phyloP scores from a whole-genome alignment of 2,113 vertebrate species.

The Balaenoptera acutorostrata region DNA sequence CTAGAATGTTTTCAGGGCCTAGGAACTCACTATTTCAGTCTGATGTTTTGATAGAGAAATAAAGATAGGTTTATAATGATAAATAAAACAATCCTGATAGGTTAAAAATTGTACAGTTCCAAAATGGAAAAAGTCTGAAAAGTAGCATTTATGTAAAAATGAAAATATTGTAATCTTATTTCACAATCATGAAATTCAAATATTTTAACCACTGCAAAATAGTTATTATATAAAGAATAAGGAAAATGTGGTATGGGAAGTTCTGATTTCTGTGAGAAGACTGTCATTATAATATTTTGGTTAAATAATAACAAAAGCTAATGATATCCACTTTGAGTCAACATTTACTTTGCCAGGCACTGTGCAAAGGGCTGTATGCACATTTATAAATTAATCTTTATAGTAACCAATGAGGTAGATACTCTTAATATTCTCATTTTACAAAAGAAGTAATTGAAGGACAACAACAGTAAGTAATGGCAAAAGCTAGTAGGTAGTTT shows the following conservation, averaged over 20 bases:
- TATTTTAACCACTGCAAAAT: not conserved
- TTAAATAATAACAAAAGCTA: not conserved
- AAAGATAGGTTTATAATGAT: not conserved
- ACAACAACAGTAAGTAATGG: not conserved
- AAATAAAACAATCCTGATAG: not conserved
- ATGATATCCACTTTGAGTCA: not conserved
- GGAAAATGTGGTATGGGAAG: not conserved
- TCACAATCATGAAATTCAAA: not conserved
- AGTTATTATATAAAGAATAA: not conserved
- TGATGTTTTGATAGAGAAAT: not conserved
- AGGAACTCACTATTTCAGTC: not conserved
- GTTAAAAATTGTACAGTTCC: not conserved
- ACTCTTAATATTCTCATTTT: not conserved
- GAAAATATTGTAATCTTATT: not conserved
- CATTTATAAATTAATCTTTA: not conserved
- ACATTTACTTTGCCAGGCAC: not conserved
- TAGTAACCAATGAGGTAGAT: not conserved
- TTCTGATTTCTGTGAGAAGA: not conserved
- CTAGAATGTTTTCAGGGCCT: not conserved
- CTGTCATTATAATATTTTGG: not conserved
- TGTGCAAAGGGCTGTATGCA: not conserved
- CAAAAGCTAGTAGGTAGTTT: not conserved
- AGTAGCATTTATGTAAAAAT: not conserved
- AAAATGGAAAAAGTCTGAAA: not conserved
- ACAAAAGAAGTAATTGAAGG: not conserved